Percentiles rank a stretch among this genome's conserved stretches.
These are phyloP conservation scores for Heliothis virescens DNA, from an alignment of 1,140 invertebrate species.

Conservation along the genomic window DNA sequence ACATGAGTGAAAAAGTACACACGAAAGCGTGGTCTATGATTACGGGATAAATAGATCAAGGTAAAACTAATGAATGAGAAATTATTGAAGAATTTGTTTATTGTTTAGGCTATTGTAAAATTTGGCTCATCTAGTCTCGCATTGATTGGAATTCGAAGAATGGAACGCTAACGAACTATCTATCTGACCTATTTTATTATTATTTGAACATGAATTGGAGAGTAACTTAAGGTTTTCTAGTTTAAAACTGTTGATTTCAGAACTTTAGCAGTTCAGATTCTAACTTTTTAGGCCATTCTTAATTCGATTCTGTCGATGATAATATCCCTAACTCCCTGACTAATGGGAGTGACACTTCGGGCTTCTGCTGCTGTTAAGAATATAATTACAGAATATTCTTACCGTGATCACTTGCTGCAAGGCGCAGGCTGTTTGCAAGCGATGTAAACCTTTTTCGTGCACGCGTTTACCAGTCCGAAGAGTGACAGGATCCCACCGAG, in stretches of 20 bases:
- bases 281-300: too few species aligned
- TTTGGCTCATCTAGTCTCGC: too few species aligned
- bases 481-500: slow-evolving; percentile 48
- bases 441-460: slow-evolving; percentile 74
- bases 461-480: slow-evolving; percentile 55
- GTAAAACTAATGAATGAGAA: background rate
- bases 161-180: too few species aligned
- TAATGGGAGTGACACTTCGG: too few species aligned
- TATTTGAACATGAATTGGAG: too few species aligned
- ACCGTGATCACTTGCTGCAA: slow-evolving; percentile 67
- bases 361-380: background rate
- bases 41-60: background rate
- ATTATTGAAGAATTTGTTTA: slow-evolving; percentile 31
- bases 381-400: slow-evolving; percentile 14
- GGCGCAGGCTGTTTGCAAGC: slow-evolving; percentile 74
- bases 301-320: too few species aligned
- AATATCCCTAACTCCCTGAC: too few species aligned
- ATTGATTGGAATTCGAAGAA: too few species aligned
- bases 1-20: slow-evolving; percentile 5
- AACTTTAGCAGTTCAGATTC: too few species aligned
- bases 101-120: slow-evolving; percentile 23
- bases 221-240: too few species aligned
- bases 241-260: too few species aligned
- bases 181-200: too few species aligned
- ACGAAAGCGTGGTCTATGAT: background rate